Base-by-base conservation (phyloP, 2,888 invertebrate species). In the Platycnemis pennipes region DNA sequence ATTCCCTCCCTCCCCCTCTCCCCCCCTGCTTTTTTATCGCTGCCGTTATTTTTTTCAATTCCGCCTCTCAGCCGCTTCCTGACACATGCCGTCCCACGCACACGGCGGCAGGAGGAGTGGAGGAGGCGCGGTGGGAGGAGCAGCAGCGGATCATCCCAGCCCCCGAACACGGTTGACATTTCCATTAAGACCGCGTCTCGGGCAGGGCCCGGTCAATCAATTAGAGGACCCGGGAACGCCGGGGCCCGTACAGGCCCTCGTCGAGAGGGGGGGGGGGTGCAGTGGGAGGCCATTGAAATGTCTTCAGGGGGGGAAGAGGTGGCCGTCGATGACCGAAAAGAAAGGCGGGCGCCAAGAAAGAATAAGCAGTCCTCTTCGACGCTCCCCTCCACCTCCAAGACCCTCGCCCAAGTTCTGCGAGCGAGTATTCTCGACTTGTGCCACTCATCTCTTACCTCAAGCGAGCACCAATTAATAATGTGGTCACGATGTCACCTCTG, bases 111-210 rank as follows among this genome's bases (percentile, higher is more conserved):
- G 87, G 44, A n/a, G 45, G 16, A 8, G 45, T 13, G 87, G 46
- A n/a, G 8, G 46, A 8, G 87, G n/a, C 22, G 5, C 45, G 45
- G 22, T 5, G 45, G 42, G 46, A n/a, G 87, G 5, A 46, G 45
- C 26, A 11, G 26, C 45, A n/a, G 77, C 45, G 44, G 45, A 77
- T 37, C 77, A 37, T 77, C 69, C 13, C 22, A 7, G 5, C 31
- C 37, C 37, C 77, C 77, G 37, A 77, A 77, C 77, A 87, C 42
- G 56, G 89, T 42, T 89, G 89, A 89, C 89, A 89, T 89, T 89
- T 89, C 89, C 56, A 89, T 89, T 89, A 89, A 89, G 56, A 56
- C 19, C 89, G 89, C 56, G 89, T 89, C 89, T 89, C 89, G 42
- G 37, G 56, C 89, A 89, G 89, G 56, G 89, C 53, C 56, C 37